These are phyloP conservation scores for Pterois miles DNA, from an alignment of 2,797 vertebrate genomes.

Conservation along the genomic window DNA sequence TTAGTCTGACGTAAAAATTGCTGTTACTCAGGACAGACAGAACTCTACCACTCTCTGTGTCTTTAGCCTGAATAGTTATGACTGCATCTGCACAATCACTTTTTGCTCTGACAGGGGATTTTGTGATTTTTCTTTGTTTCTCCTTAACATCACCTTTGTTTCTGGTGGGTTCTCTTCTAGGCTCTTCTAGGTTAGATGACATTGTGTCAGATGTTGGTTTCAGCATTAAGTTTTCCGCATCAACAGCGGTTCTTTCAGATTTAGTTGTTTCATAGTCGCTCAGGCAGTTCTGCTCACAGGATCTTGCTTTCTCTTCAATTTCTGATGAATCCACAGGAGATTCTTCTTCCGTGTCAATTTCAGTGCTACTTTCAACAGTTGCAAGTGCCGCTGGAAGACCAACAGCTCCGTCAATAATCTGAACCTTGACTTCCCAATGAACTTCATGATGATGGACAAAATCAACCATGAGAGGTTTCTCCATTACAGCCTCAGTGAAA, in stretches of 20 bases:
- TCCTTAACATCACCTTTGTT: not conserved
- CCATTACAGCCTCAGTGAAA: slow-evolving; percentile 77
- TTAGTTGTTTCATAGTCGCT: not conserved
- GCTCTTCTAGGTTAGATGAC: not conserved
- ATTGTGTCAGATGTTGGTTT: not conserved
- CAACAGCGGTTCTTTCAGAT: not conserved
- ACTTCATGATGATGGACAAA: slow-evolving; percentile 79
- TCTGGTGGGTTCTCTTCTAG: fast-evolving
- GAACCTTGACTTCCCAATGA: slow-evolving; percentile 85
- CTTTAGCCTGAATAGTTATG: slow-evolving; percentile 62
- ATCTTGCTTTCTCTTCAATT: not conserved
- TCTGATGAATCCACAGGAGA: not conserved
- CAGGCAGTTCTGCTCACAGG: not conserved
- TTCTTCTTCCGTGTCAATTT: not conserved
- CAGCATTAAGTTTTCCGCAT: not conserved
- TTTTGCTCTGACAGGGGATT: not conserved
- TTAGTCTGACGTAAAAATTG: slow-evolving; percentile 80
- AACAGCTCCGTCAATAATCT: slow-evolving; percentile 58
- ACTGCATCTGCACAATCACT: slow-evolving; percentile 1
- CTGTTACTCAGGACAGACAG: slow-evolving; percentile 71
- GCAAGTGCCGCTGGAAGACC: not conserved
- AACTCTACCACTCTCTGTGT: slow-evolving; percentile 75
- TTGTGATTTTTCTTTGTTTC: not conserved
- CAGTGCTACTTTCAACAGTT: not conserved
- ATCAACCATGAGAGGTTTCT: slow-evolving; percentile 80